A percentile compares a stretch with the other conserved stretches of the same genome.
These are phyloP conservation scores for Dysdera silvatica DNA, from an alignment of 1,140 invertebrate genomes.

Conservation along the genomic window DNA sequence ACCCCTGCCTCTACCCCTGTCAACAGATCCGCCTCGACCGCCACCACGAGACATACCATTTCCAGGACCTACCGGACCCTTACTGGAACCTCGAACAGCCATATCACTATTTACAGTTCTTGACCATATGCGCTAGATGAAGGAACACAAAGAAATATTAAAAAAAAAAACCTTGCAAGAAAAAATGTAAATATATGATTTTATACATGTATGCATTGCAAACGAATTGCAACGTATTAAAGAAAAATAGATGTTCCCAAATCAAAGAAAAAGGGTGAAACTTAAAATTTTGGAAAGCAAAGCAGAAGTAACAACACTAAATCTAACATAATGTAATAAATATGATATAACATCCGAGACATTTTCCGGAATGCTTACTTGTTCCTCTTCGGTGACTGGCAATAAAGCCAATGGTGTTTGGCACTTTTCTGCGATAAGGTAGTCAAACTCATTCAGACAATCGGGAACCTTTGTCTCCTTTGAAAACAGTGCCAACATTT, in stretches of 20 bases:
- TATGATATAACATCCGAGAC: no score
- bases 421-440: slow-evolving; percentile 63
- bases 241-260: no score
- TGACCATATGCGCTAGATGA: slow-evolving; percentile 52
- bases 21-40: slow-evolving; percentile 54
- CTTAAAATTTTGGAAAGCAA: no score
- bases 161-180: no score
- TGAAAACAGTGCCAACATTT: slow-evolving; percentile 76
- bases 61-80: slow-evolving; percentile 34
- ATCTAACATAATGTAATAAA: no score
- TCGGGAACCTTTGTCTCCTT: slow-evolving; percentile 58
- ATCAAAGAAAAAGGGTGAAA: no score
- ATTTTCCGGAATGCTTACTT: slow-evolving; percentile 46
- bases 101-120: slow-evolving; percentile 53
- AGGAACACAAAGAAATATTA: slow-evolving; percentile 18
- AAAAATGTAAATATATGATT: no score
- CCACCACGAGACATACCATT: slow-evolving; percentile 36
- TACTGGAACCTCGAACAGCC: slow-evolving; percentile 45
- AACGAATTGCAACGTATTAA: no score
- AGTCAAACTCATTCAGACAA: slow-evolving; percentile 53
- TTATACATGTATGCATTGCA: no score
- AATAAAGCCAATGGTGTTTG: slow-evolving; percentile 67
- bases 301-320: no score
- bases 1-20: slow-evolving; percentile 51
- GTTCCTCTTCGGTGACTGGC: slow-evolving; percentile 71